Conservation (phyloP, 1,140 invertebrate genomes). For the Zaprionus africanus region DNA sequence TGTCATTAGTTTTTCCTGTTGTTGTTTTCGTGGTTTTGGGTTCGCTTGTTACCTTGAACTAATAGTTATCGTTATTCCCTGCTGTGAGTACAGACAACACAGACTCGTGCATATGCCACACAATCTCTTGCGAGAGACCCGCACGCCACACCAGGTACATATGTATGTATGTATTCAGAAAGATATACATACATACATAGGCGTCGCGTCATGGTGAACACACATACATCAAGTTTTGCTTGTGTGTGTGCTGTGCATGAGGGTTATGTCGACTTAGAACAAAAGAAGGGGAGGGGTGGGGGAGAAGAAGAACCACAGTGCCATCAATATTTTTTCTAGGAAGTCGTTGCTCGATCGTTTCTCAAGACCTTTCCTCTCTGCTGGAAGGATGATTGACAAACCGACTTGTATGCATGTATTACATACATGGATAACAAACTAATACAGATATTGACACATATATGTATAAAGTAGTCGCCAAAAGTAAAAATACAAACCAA, state of each 20-base stretch:
- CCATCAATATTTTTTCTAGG: slow-evolving; percentile 24
- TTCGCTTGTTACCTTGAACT: slow-evolving; percentile 72
- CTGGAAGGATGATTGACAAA: neutral
- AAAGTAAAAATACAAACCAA: too few species aligned
- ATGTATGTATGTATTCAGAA: slow-evolving; percentile 6
- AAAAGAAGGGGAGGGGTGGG: slow-evolving; percentile 1
- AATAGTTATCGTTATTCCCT: slow-evolving; percentile 72
- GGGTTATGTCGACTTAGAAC: slow-evolving; percentile 14
- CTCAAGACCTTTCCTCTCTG: neutral
- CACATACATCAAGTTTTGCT: neutral
- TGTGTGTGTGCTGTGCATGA: slow-evolving; percentile 17
- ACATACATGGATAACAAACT: too few species aligned
- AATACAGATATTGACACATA: too few species aligned
- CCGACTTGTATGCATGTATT: too few species aligned
- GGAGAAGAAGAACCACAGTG: neutral
- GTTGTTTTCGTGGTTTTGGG: slow-evolving; percentile 48
- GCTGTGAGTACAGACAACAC: slow-evolving; percentile 51
- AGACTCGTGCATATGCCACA: slow-evolving; percentile 17
- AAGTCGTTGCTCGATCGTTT: slow-evolving; percentile 23
- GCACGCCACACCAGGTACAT: slow-evolving; percentile 24
- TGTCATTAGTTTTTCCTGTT: slow-evolving; percentile 65
- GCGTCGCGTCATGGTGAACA: neutral
- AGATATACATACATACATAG: slow-evolving; percentile 10
- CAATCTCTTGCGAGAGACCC: slow-evolving; percentile 28
- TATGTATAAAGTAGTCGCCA: too few species aligned